Base-by-base conservation (phyloP, 2,888 invertebrate genomes). In the Caradrina clavipalpis region DNA sequence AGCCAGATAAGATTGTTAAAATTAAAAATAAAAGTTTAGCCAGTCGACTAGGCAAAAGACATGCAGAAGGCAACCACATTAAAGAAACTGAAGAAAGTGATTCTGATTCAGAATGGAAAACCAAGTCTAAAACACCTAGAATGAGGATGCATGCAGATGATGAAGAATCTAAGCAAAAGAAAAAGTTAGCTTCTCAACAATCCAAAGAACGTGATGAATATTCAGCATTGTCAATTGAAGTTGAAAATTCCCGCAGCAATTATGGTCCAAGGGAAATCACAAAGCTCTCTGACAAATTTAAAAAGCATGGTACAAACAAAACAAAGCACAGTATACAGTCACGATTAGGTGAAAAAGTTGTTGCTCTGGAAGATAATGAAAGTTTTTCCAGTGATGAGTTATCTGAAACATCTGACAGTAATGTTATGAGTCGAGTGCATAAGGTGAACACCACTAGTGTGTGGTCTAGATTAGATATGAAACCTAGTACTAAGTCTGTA, bases 121-220 rank as follows among this genome's bases (percentile, higher is more conserved):
- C 93, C 70, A 96, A 97, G 86, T 96, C 96, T 60, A 98, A 98
- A 93, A 92, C 97, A 57, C 97, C 98, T 11, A 94, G 98, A 85
- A 98, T 98, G 98, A 95, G 98, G 84, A 98, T 98, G 98, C 98
- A 97, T 91, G 98, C 98, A n/a, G 98, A 98, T 92, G 98, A 98
- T 88, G 98, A 98, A 91, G 98, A 98, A 90, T 97, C 97, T 67
- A 97, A 97, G 87, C 92, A 87, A 80, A 94, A 91, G 84, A 93
- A 84, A 83, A 91, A 83, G 83, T 87, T 85, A 77, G 64, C 73
- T 73, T 81, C 69, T 68, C 89, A 83, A 83, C 82, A 82, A 67
- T 77, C 84, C 21, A 81, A 86, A 76, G 86, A 89, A 19, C 86
- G 84, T 51, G 91, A 92, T 66, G 82, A 80, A 63, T 95, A 88